Evolutionary conservation across 2,113 vertebrate species (phyloP).

Genomic region (Ophiodon elongatus): DNA sequence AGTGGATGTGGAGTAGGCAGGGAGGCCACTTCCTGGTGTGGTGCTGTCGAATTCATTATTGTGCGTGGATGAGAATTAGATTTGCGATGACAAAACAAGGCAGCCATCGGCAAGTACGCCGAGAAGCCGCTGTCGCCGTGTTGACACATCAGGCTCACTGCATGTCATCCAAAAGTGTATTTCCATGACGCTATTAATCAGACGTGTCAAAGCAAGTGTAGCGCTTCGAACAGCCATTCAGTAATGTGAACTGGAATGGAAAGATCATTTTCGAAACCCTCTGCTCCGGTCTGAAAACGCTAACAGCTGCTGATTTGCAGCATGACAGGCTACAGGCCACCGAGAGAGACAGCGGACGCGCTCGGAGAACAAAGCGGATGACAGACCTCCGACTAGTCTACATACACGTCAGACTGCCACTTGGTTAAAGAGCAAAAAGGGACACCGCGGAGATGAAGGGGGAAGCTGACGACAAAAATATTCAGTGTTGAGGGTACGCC

Average conservation of each 20-base stretch:
- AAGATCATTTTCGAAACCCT: slow-evolving; percentile 60
- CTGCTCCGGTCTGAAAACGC: slow-evolving; percentile 56
- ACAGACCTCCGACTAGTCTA: slow-evolving; percentile 44
- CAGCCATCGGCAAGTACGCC: not conserved
- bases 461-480: slow-evolving; percentile 54
- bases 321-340: slow-evolving; percentile 63
- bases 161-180: slow-evolving; percentile 23
- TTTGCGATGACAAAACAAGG: slow-evolving; percentile 26
- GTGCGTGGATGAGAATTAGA: slow-evolving; percentile 12
- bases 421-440: slow-evolving; percentile 28
- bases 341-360: slow-evolving; percentile 36
- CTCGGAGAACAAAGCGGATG: slow-evolving; percentile 33
- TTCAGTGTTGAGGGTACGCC: slow-evolving; percentile 30
- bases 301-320: slow-evolving; percentile 74
- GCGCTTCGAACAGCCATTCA: slow-evolving; percentile 56
- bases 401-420: slow-evolving; percentile 40
- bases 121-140: slow-evolving; percentile 17
- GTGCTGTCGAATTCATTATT: slow-evolving; percentile 4
- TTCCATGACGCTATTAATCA: slow-evolving; percentile 56
- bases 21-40: slow-evolving; percentile 29
- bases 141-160: slow-evolving; percentile 28
- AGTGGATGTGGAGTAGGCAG: slow-evolving; percentile 24
- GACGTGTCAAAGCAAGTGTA: slow-evolving; percentile 55
- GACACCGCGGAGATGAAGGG: slow-evolving; percentile 39
- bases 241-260: slow-evolving; percentile 57